These are phyloP conservation scores for Tenualosa ilisha DNA, from an alignment of 2,797 vertebrate species.

Conservation along the genomic window DNA sequence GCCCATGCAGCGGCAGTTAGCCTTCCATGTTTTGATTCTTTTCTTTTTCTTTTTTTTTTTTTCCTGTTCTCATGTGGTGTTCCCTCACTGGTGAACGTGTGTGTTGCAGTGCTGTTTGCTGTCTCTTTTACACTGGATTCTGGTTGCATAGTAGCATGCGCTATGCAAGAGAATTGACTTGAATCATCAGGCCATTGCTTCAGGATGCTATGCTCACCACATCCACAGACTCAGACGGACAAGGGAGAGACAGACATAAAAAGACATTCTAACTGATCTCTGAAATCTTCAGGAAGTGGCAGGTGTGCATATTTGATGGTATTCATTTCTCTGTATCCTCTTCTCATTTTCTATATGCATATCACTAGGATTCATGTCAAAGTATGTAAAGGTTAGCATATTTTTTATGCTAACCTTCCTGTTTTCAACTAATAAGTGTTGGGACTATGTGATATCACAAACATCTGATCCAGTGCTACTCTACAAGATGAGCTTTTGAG, in stretches of 20 bases:
- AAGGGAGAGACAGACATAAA: conserved; percentile 50
- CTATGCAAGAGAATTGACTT: conserved; percentile 70
- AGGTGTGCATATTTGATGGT: conserved; percentile 56
- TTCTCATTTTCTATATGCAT: background rate
- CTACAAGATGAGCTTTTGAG: background rate
- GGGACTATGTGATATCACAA: conserved; percentile 16
- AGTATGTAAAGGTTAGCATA: conserved; percentile 1
- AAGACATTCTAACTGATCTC: conserved; percentile 44
- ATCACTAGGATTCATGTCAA: conserved; percentile 1
- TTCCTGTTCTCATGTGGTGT: conserved; percentile 3
- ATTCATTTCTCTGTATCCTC: conserved; percentile 56
- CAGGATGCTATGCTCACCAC: conserved; percentile 67
- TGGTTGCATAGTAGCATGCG: conserved; percentile 79
- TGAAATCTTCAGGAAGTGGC: conserved; percentile 52
- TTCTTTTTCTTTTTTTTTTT: background rate
- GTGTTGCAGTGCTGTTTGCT: conserved; percentile 53
- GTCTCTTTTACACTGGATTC: conserved; percentile 58
- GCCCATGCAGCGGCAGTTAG: background rate
- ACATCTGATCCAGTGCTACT: background rate
- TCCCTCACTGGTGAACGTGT: conserved; percentile 56
- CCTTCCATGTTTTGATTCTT: background rate
- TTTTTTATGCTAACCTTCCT: background rate
- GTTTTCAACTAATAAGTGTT: conserved; percentile 7
- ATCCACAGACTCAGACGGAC: conserved; percentile 63
- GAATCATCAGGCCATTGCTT: conserved; percentile 60